A percentile compares a stretch with the other conserved stretches of the same genome.
Evolutionary conservation across 2,888 invertebrate species (phyloP).

Genomic region (Cryptophagus acutangulus): DNA sequence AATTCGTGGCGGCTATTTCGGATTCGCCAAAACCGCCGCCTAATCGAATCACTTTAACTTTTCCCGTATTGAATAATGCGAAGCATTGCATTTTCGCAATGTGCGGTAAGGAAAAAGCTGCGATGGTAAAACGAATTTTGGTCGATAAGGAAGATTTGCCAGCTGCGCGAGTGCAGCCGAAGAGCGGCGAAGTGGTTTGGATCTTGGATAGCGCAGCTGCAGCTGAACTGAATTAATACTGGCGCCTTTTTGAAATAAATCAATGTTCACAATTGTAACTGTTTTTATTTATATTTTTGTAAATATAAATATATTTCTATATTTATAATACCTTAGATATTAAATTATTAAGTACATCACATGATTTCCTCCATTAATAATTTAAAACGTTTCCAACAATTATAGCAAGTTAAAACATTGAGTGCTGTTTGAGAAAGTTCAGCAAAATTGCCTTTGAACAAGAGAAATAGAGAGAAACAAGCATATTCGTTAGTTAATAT

Average conservation of each 20-base stretch:
- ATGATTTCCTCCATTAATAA: slow-evolving; percentile 29
- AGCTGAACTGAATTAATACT: slow-evolving; percentile 23
- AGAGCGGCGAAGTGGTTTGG: slow-evolving; percentile 62
- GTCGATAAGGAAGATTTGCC: slow-evolving; percentile 73
- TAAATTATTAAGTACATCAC: slow-evolving; percentile 50
- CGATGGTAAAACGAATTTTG: slow-evolving; percentile 77
- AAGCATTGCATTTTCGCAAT: slow-evolving; percentile 77
- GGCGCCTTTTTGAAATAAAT: too few species aligned
- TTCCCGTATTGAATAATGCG: slow-evolving; percentile 84
- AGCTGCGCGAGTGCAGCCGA: slow-evolving; percentile 68
- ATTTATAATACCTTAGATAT: slow-evolving; percentile 40
- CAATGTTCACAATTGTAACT: too few species aligned
- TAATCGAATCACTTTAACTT: slow-evolving; percentile 83
- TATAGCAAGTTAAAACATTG: slow-evolving; percentile 2
- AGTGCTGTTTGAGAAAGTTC: slow-evolving; percentile 3
- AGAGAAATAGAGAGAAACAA: neutral
- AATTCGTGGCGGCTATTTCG: slow-evolving; percentile 75
- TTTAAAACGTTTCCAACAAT: too few species aligned
- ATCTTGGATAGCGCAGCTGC: slow-evolving; percentile 58
- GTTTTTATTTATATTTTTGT: slow-evolving; percentile 22
- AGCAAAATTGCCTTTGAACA: neutral
- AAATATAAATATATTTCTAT: slow-evolving; percentile 29
- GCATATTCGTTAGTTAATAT: too few species aligned
- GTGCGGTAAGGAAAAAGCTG: slow-evolving; percentile 81
- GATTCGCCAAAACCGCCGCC: slow-evolving; percentile 98